Base-by-base conservation (phyloP, 2,797 vertebrate genomes). In the Gorsachius magnificus region DNA sequence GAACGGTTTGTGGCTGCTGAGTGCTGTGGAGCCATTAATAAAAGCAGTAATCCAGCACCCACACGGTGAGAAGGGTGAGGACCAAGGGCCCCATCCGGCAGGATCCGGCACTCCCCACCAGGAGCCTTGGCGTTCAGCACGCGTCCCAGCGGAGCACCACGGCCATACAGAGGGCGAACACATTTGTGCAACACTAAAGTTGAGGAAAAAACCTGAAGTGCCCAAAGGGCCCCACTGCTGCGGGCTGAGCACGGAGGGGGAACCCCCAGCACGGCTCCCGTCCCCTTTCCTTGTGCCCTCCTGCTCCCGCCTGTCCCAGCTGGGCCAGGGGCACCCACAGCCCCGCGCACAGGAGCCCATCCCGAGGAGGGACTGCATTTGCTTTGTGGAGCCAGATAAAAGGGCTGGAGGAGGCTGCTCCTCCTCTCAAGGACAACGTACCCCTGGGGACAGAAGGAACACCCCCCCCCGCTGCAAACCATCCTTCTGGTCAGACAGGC, bases 251-350 rank as follows among this genome's bases (percentile, higher is more conserved):
- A 1, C 0, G 1, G 41, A n/a, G 24, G 28, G 16, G 38, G 26
- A 63, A 35, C 20, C 46, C 14, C 19, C 1, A 0, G 64, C 33
- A 63, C 2, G 1, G 50, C 45, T 92, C n/a, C 51, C 8, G 3
- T 12, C 33, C 41, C 48, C 54, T 7, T 1, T 85, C 35, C 57
- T 57, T 11, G 6, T 21, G 53, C 6, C 46, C 33, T 78, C 28
- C 22, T 31, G 48, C 68, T 83, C 74, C 74, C 25, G 26, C 19
- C 61, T 20, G 36, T 46, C 66, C 26, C 81, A 54, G 53, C 46
- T 19, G 41, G 60, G 51, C 51, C 63, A 53, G 50, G 72, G 19
- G 51, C 24, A 8, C n/a, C 16, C 2, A 0, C 38, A 22, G 50
- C 50, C 26, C 68, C 72, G 22, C 0, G 11, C 41, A 45, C 0